Evolutionary conservation across 1,140 invertebrate genomes (phyloP).

Genomic region (Mya arenaria): DNA sequence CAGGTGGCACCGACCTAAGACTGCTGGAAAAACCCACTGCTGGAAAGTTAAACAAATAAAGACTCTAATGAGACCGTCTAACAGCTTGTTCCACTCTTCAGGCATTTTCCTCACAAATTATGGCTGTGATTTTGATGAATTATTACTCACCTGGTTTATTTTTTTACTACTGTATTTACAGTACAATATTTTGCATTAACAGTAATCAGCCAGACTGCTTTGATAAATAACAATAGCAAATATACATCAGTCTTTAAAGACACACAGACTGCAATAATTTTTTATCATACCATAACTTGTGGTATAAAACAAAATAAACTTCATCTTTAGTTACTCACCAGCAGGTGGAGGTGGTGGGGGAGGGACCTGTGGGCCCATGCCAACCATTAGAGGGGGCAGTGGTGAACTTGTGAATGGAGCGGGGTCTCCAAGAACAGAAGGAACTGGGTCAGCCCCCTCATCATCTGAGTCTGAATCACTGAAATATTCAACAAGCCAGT

Average conservation of each 20-base stretch:
- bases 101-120: too few relatives aligned
- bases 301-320: neutral
- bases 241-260: neutral
- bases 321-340: neutral
- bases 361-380: neutral
- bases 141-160: too few relatives aligned
- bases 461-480: slow-evolving; percentile 56
- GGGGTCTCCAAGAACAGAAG: neutral
- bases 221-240: too few relatives aligned
- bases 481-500: neutral
- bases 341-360: neutral
- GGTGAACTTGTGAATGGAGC: neutral
- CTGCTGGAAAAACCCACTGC: too few relatives aligned
- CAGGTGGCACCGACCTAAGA: too few relatives aligned
- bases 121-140: too few relatives aligned
- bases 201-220: neutral
- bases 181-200: neutral
- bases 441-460: neutral
- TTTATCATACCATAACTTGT: neutral
- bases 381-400: neutral
- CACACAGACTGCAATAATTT: neutral
- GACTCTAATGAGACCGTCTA: too few relatives aligned
- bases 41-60: too few relatives aligned
- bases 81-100: too few relatives aligned
- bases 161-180: neutral